Base-by-base conservation (phyloP, 2,797 vertebrate species). In the Glyptemys insculpta region DNA sequence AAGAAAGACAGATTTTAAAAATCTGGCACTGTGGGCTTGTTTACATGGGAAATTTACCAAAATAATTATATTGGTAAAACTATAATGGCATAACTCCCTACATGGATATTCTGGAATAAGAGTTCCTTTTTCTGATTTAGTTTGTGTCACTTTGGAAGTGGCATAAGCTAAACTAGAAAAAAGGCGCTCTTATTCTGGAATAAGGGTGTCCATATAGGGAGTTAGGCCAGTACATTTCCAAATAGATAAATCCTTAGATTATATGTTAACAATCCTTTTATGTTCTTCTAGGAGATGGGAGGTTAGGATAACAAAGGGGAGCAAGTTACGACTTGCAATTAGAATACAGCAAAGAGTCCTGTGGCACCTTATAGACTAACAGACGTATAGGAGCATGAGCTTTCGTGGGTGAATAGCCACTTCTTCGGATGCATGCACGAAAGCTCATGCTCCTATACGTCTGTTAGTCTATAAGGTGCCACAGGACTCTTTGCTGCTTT, bases 91-190 rank as follows among this genome's bases (percentile, higher is more conserved):
- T 37, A 68, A 68, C n/a, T 37, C n/a, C 18, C n/a, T 37, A 21
- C 18, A 10, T 41, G n/a, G 19, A 72, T 59, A 50, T 1, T 65
- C 59, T 81, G 92, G 47, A 8, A 52, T 27, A 52, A 52, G 49
- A 65, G 14, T 94, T 18, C 37, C 54, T 68, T 89, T 68, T 8
- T 15, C 50, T 34, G 50, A 27, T 49, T 89, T 41, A 80, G 87
- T 29, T 87, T 80, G 21, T 31, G 50, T 29, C 41, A 37, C 57
- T 87, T 78, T 1, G 21, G 37, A 93, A 96, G 87, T 0, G 0
- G 34, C 16, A 83, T 78, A 37, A 52, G 68, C 87, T 72, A 85
- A 91, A 44, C n/a, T 52, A 37, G 8, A 82, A 21, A 4, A 6
- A 11, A 54, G 0, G 6, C 79, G 78, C 31, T 57, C 53, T 82